These are phyloP conservation scores for Anoncus sp. DNA, from an alignment of 2,888 invertebrate species.

Conservation along the genomic window DNA sequence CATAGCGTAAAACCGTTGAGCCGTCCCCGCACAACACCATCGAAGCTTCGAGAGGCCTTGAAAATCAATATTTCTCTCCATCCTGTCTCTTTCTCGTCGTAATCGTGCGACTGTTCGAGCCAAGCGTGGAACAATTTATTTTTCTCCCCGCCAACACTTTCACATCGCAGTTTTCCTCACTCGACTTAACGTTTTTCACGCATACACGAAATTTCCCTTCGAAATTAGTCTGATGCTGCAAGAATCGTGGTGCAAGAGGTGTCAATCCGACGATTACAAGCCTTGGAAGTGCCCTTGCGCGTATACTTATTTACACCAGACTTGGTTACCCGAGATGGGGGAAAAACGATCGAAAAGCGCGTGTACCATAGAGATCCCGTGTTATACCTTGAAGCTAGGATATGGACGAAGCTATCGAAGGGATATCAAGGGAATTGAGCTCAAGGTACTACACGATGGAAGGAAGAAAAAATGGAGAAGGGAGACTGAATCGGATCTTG, in stretches of 20 bases:
- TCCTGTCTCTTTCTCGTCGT: slow-evolving; percentile 8
- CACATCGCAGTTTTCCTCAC: slow-evolving; percentile 53
- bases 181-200: slow-evolving; percentile 5
- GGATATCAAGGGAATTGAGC: slow-evolving; percentile 3
- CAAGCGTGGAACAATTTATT: slow-evolving; percentile 69
- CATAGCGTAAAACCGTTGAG: slow-evolving; percentile 55
- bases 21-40: slow-evolving; percentile 27
- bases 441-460: not conserved
- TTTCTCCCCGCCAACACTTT: slow-evolving; percentile 43
- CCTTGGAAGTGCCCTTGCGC: not conserved
- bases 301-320: slow-evolving; percentile 23
- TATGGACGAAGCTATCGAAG: slow-evolving; percentile 19
- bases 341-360: slow-evolving; percentile 17
- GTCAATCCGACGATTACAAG: slow-evolving; percentile 40
- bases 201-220: slow-evolving; percentile 20
- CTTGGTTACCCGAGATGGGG: not conserved
- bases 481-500: slow-evolving; percentile 27
- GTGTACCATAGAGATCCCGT: not conserved
- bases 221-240: slow-evolving; percentile 13
- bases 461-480: slow-evolving; percentile 6
- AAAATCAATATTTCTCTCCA: slow-evolving; percentile 73
- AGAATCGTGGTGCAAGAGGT: slow-evolving; percentile 12
- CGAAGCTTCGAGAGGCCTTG: slow-evolving; percentile 39
- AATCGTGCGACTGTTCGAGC: slow-evolving; percentile 32
- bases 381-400: slow-evolving; percentile 1